Evolutionary conservation across 2,888 invertebrate species (phyloP).

Genomic region (Spicauda simplicius): DNA sequence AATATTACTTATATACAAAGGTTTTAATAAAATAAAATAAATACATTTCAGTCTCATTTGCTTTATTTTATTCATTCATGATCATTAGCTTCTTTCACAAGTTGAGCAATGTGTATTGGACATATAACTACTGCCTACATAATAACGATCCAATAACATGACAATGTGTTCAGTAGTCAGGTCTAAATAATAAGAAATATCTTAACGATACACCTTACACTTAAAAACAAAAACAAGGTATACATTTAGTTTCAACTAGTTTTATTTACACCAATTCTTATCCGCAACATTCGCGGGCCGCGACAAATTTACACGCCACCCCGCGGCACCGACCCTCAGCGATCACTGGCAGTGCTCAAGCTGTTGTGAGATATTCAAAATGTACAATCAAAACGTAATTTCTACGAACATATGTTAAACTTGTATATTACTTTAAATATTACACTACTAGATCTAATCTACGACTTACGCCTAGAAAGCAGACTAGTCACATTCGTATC

Average conservation of each 20-base stretch:
- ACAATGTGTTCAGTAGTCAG: constrained; percentile 11
- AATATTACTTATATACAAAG: constrained; percentile 21
- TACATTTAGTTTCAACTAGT: constrained; percentile 26
- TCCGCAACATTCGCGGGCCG: constrained; percentile 13
- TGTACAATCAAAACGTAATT: constrained; percentile 28
- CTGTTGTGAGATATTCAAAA: constrained; percentile 25
- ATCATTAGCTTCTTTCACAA: constrained; percentile 50
- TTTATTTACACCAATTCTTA: constrained; percentile 29
- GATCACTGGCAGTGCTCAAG: constrained; percentile 40
- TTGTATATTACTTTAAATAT: not conserved
- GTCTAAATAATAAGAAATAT: constrained; percentile 4
- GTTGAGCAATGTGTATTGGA: constrained; percentile 64
- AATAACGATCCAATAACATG: constrained; percentile 21
- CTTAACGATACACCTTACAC: constrained; percentile 5
- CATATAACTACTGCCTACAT: constrained; percentile 36
- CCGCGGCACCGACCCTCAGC: constrained; percentile 19
- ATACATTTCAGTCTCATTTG: constrained; percentile 68
- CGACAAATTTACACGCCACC: constrained; percentile 14
- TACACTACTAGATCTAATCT: constrained; percentile 1
- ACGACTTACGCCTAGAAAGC: constrained; percentile 7
- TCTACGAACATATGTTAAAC: constrained; percentile 8
- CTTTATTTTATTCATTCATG: constrained; percentile 69
- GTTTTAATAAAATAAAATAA: constrained; percentile 51
- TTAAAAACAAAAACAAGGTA: constrained; percentile 15
- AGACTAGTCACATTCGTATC: constrained; percentile 19